phyloP scores from a whole-genome alignment of 2,113 vertebrate species.

The Nesoenas mayeri region DNA sequence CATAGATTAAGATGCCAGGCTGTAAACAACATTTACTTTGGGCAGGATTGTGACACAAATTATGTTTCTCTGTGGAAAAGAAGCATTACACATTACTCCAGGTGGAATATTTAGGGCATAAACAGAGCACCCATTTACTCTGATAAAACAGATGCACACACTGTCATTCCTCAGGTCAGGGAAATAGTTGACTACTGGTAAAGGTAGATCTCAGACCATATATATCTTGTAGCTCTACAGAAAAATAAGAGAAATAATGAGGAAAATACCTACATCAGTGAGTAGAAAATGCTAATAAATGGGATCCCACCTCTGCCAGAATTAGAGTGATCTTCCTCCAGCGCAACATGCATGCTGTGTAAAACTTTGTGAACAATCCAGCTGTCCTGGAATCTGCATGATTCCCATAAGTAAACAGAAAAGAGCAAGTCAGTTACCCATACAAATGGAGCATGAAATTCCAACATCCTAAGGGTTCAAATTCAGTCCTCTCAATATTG shows the following conservation, averaged over 20 bases:
- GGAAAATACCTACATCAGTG: not conserved
- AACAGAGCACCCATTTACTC: not conserved
- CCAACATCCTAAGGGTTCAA: not conserved
- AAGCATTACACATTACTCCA: not conserved
- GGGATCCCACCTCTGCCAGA: not conserved
- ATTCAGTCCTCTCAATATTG: not conserved
- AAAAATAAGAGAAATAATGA: not conserved
- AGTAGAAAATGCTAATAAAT: not conserved
- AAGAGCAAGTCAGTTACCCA: not conserved
- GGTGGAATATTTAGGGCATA: not conserved
- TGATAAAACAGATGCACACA: not conserved
- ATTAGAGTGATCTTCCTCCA: not conserved
- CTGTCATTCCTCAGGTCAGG: not conserved
- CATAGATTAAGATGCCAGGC: not conserved
- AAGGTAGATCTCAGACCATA: not conserved
- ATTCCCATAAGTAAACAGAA: not conserved
- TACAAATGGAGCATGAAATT: not conserved
- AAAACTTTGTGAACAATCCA: not conserved
- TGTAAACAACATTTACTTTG: not conserved
- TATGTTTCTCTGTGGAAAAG: not conserved
- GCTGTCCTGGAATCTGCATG: not conserved
- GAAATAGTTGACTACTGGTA: not conserved
- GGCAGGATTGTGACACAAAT: not conserved
- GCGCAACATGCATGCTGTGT: not conserved
- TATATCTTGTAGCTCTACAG: not conserved